phyloP scores from a whole-genome alignment of 2,113 vertebrate species.

The Phrynosoma platyrhinos region DNA sequence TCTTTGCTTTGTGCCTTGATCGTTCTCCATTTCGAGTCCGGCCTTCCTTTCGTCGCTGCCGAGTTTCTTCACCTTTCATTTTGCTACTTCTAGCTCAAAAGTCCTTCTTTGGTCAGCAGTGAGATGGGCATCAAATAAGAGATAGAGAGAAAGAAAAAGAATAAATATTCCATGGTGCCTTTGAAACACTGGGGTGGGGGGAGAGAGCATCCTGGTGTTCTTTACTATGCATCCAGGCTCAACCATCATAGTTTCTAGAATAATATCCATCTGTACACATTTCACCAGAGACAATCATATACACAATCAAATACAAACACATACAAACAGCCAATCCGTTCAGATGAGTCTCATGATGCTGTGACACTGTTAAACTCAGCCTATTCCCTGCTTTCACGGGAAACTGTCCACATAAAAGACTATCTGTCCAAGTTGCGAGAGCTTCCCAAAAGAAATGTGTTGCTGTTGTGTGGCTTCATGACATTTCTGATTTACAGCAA shows the following conservation, averaged over 20 bases:
- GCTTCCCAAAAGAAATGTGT: neutral
- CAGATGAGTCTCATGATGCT: neutral
- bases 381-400: neutral
- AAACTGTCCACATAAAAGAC: neutral
- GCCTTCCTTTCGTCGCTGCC: slow-evolving; percentile 84
- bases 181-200: neutral
- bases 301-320: neutral
- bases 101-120: slow-evolving; percentile 12
- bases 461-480: too few relatives aligned
- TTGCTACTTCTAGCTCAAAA: slow-evolving; percentile 39
- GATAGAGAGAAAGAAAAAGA: neutral
- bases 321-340: neutral
- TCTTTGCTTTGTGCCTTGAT: slow-evolving; percentile 74
- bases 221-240: neutral
- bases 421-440: too few relatives aligned
- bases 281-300: neutral
- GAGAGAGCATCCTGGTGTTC: neutral
- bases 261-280: neutral
- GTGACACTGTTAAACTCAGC: neutral
- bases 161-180: neutral
- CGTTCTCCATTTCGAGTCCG: slow-evolving; percentile 78
- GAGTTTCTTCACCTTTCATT: slow-evolving; percentile 87
- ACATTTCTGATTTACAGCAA: too few relatives aligned
- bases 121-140: slow-evolving; percentile 35
- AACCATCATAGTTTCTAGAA: neutral